phyloP scores from a whole-genome alignment of 23 tunicate genomes.

The Styela clava region DNA sequence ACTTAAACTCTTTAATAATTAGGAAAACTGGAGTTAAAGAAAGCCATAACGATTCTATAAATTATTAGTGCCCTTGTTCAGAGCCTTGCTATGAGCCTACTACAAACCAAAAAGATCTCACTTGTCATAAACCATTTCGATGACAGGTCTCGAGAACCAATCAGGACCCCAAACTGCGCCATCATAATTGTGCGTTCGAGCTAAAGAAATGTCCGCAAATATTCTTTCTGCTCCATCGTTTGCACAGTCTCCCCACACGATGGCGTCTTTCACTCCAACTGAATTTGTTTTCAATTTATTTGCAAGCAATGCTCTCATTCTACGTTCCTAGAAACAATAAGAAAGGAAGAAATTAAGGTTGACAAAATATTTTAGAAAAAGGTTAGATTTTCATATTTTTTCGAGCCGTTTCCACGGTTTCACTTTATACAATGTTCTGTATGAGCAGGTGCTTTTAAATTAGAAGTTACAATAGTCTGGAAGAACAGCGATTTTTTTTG shows the following conservation, averaged over 20 bases:
- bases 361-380: not conserved
- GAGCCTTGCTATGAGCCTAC: too few species aligned
- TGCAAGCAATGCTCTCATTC: conserved; percentile 65
- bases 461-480: too few species aligned
- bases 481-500: too few species aligned
- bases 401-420: too few species aligned
- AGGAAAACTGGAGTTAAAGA: too few species aligned
- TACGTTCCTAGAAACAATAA: conserved; percentile 50
- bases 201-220: conserved; percentile 20
- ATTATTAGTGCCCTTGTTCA: too few species aligned
- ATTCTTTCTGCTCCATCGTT: conserved; percentile 38
- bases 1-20: too few species aligned
- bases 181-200: conserved; percentile 53
- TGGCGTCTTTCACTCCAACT: conserved; percentile 52
- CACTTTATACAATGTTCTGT: too few species aligned
- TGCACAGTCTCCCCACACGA: conserved; percentile 78
- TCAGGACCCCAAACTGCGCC: conserved; percentile 81
- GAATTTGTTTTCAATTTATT: conserved; percentile 57
- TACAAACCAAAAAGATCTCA: conserved; percentile 30
- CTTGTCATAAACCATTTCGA: conserved; percentile 79
- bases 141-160: conserved; percentile 66
- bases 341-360: too few species aligned
- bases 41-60: too few species aligned
- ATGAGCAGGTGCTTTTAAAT: too few species aligned
- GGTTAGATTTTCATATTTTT: too few species aligned